A percentile compares a stretch with the other conserved stretches of the same genome.
Evolutionary conservation across 1,140 invertebrate species (phyloP).

Genomic region (Trichogramma pretiosum): DNA sequence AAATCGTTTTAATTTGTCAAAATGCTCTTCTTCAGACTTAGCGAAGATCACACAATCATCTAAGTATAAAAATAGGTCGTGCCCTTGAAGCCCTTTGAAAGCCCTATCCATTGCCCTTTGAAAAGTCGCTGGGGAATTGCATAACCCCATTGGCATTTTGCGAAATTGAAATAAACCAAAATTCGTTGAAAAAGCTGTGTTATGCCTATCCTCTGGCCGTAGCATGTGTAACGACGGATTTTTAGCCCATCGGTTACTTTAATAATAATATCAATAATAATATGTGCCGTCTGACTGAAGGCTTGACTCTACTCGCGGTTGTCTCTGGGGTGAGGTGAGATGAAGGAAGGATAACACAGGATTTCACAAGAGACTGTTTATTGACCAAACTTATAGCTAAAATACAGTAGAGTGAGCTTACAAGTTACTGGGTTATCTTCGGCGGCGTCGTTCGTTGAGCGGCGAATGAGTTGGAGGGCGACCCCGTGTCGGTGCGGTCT

Average conservation of each 20-base stretch:
- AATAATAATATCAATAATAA: slow-evolving; percentile 18
- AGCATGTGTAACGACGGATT: no score
- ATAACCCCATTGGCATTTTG: background rate
- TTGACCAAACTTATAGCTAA: no score
- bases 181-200: background rate
- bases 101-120: background rate
- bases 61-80: background rate
- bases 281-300: no score
- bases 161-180: background rate
- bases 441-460: no score
- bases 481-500: no score
- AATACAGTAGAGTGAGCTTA: no score
- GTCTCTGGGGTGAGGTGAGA: no score
- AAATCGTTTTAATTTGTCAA: background rate
- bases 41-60: background rate
- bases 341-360: no score
- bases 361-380: no score
- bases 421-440: no score
- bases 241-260: slow-evolving; percentile 12
- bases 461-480: no score
- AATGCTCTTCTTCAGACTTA: background rate
- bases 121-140: background rate
- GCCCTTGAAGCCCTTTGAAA: background rate
- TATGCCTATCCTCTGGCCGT: background rate
- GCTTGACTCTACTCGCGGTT: no score